Evolutionary conservation across 2,113 vertebrate genomes (phyloP).

Genomic region (Onychostruthus taczanowskii): DNA sequence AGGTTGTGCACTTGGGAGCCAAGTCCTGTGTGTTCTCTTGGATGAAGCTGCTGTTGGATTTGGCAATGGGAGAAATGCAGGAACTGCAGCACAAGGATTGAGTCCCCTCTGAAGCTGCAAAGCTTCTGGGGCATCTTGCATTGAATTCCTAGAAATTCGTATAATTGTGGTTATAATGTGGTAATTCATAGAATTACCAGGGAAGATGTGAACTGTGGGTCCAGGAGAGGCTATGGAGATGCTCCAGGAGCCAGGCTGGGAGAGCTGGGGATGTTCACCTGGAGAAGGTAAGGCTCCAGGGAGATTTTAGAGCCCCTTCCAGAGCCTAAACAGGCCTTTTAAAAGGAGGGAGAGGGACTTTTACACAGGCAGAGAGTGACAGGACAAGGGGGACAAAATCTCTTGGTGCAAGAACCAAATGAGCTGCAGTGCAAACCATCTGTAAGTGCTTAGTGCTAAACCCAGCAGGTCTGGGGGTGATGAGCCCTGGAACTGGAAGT

Average conservation of each 20-base stretch:
- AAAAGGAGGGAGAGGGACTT: neutral
- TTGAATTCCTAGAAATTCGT: neutral
- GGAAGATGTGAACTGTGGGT: neutral
- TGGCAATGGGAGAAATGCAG: neutral
- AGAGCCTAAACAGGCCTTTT: neutral
- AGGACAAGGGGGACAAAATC: neutral
- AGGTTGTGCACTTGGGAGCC: neutral
- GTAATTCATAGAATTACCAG: neutral
- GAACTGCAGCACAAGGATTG: neutral
- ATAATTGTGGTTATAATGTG: neutral
- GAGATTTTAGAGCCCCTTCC: neutral
- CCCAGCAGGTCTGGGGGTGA: neutral
- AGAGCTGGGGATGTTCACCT: neutral
- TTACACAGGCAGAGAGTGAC: neutral
- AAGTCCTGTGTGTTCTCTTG: neutral
- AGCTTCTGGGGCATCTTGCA: neutral
- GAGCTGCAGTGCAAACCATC: neutral
- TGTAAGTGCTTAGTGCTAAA: neutral
- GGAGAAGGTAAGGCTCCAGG: neutral
- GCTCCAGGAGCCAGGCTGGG: neutral
- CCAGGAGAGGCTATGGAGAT: neutral
- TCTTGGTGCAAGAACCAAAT: neutral
- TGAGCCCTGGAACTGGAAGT: neutral
- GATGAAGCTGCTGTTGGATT: neutral
- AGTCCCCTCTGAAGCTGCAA: neutral